Evolutionary conservation across 2,888 invertebrate species (phyloP).

Genomic region (Harpalus rubripes): DNA sequence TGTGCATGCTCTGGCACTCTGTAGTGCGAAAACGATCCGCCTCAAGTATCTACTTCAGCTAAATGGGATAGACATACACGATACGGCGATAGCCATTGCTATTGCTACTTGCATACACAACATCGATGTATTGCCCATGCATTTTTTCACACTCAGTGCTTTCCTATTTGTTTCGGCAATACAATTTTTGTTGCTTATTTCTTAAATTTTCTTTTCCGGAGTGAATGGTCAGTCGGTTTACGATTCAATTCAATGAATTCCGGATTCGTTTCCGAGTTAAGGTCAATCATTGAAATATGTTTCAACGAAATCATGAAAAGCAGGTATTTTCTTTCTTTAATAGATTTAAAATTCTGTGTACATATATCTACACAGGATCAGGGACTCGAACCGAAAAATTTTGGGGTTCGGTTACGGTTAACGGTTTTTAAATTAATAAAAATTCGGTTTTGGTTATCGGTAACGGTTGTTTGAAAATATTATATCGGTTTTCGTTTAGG

Average conservation of each 20-base stretch:
- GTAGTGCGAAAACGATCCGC: constrained; percentile 38
- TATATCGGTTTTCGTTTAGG: too few relatives aligned
- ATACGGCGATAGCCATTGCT: constrained; percentile 5
- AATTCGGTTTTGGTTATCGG: too few relatives aligned
- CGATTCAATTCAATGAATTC: constrained; percentile 41
- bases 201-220: constrained; percentile 22
- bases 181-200: constrained; percentile 31
- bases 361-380: background rate
- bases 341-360: background rate
- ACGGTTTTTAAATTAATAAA: too few relatives aligned
- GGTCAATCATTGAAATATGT: constrained; percentile 5
- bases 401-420: too few relatives aligned
- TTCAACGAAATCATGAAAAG: background rate
- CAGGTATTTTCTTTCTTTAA: background rate
- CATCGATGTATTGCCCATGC: background rate
- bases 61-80: constrained; percentile 15
- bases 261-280: constrained; percentile 1
- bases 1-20: constrained; percentile 19
- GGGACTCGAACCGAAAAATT: too few relatives aligned
- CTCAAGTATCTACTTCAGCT: constrained; percentile 32
- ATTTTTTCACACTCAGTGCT: constrained; percentile 23
- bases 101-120: constrained; percentile 24
- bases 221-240: constrained; percentile 35
- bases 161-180: constrained; percentile 32
- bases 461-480: too few relatives aligned